phyloP scores from a whole-genome alignment of 2,797 vertebrate species.

The Diplodus sargus region DNA sequence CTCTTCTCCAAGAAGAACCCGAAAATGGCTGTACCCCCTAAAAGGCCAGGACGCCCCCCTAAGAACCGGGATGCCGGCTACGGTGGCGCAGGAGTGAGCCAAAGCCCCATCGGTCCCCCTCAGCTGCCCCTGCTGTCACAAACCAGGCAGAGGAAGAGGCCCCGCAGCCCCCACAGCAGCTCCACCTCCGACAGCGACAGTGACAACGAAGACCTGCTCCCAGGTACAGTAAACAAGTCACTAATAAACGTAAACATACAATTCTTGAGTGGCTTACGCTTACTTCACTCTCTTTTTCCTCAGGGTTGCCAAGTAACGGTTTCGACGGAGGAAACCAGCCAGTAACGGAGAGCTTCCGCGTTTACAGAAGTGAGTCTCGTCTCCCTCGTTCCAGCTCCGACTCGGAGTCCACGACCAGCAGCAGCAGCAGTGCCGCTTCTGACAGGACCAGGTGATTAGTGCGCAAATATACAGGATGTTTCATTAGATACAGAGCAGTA shows the following conservation, averaged over 20 bases:
- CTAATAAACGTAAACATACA: accelerated
- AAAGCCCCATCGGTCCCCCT: constrained; percentile 94
- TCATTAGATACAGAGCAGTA: neutral
- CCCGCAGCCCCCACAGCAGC: constrained; percentile 93
- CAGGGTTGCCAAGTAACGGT: constrained; percentile 95
- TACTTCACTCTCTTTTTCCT: constrained; percentile 16
- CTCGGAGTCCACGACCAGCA: constrained; percentile 97
- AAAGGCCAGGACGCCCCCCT: constrained; percentile 96
- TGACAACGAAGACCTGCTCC: constrained; percentile 91
- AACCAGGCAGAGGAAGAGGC: constrained; percentile 91
- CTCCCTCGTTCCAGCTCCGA: constrained; percentile 98
- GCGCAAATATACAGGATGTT: neutral
- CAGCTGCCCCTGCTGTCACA: constrained; percentile 91
- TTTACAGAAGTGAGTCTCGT: constrained; percentile 95
- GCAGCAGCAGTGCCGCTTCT: constrained; percentile 97
- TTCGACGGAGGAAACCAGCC: constrained; percentile 95
- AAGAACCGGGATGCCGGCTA: constrained; percentile 94
- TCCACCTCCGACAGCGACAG: constrained; percentile 98
- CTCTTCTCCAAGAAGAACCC: constrained; percentile 99
- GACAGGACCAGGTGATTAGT: constrained; percentile 93
- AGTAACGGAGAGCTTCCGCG: constrained; percentile 97
- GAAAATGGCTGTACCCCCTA: constrained; percentile 94
- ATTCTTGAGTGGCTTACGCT: neutral
- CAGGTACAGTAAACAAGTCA: constrained; percentile 80
- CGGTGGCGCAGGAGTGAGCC: constrained; percentile 85